Evolutionary conservation across 2,113 vertebrate species (phyloP).

Genomic region (Vimba vimba): DNA sequence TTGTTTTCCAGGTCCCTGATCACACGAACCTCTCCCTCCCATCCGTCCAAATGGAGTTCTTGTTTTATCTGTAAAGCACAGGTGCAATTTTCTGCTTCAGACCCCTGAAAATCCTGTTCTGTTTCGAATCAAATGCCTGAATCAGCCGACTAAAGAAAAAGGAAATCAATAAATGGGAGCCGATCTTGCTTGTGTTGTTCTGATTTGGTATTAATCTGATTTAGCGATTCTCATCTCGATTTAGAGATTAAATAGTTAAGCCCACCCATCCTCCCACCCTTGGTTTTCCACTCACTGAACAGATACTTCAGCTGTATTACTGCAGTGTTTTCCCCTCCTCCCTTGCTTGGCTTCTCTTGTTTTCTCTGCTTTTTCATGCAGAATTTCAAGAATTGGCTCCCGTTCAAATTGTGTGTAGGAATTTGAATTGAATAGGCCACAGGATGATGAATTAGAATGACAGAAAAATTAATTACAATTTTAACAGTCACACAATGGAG

Average conservation of each 20-base stretch:
- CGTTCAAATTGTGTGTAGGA: background rate
- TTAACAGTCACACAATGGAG: background rate
- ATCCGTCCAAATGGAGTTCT: slow-evolving; percentile 55
- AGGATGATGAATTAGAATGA: slow-evolving; percentile 8
- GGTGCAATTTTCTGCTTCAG: slow-evolving; percentile 62
- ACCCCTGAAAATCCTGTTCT: slow-evolving; percentile 65
- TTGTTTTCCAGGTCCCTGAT: slow-evolving; percentile 45
- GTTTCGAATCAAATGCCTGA: slow-evolving; percentile 63
- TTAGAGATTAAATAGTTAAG: slow-evolving; percentile 72
- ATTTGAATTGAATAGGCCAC: background rate
- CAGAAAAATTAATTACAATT: background rate
- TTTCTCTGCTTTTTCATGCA: background rate
- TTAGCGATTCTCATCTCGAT: slow-evolving; percentile 62
- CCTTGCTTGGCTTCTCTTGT: background rate
- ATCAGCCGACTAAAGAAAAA: slow-evolving; percentile 60
- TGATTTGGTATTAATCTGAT: slow-evolving; percentile 72
- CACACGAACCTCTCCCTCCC: slow-evolving; percentile 29
- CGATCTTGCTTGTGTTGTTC: slow-evolving; percentile 64
- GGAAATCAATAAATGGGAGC: slow-evolving; percentile 72
- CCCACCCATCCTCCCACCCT: slow-evolving; percentile 49
- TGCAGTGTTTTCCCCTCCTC: background rate
- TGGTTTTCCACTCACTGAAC: slow-evolving; percentile 31
- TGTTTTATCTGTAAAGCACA: slow-evolving; percentile 61
- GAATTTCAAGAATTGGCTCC: background rate
- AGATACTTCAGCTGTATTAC: slow-evolving; percentile 31